Conservation (phyloP, 2,888 invertebrate genomes). For the Andrena trimmerana region DNA sequence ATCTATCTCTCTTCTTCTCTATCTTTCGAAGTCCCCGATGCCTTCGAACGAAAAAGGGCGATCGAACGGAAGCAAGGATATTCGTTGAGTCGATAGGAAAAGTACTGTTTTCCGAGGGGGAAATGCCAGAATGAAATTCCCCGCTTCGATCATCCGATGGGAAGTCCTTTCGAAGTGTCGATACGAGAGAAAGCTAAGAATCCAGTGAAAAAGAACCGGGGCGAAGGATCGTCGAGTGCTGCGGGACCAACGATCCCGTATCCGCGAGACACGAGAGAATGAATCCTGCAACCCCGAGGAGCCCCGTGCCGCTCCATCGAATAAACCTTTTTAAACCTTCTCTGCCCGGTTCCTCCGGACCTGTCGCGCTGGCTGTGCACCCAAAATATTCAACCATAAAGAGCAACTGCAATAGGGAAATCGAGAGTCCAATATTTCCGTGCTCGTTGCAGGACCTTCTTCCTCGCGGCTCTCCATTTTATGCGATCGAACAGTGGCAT, state of each 20-base stretch:
- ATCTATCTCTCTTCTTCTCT: conserved; percentile 22
- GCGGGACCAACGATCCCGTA: conserved; percentile 30
- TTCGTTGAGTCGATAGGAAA: conserved; percentile 50
- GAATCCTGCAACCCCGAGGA: conserved; percentile 45
- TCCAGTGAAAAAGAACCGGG: conserved; percentile 25
- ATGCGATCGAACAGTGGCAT: background rate
- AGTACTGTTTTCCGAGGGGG: conserved; percentile 36
- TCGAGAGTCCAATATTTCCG: background rate
- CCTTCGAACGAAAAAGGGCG: background rate
- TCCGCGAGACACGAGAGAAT: conserved; percentile 53
- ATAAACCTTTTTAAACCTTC: conserved; percentile 4
- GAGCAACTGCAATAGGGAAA: background rate
- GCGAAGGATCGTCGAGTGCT: conserved; percentile 37
- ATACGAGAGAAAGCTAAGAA: conserved; percentile 37
- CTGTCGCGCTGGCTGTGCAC: conserved; percentile 35
- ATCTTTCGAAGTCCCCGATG: conserved; percentile 37
- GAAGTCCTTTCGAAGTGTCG: conserved; percentile 35
- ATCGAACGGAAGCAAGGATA: conserved; percentile 32
- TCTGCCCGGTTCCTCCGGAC: background rate
- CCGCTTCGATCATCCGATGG: conserved; percentile 26
- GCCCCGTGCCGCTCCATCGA: conserved; percentile 32
- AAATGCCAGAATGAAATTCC: conserved; percentile 27
- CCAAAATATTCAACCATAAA: background rate
- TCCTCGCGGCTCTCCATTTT: background rate
- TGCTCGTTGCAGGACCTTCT: background rate